Conservation (phyloP, 2,888 invertebrate species). For the Conomelus anceps region DNA sequence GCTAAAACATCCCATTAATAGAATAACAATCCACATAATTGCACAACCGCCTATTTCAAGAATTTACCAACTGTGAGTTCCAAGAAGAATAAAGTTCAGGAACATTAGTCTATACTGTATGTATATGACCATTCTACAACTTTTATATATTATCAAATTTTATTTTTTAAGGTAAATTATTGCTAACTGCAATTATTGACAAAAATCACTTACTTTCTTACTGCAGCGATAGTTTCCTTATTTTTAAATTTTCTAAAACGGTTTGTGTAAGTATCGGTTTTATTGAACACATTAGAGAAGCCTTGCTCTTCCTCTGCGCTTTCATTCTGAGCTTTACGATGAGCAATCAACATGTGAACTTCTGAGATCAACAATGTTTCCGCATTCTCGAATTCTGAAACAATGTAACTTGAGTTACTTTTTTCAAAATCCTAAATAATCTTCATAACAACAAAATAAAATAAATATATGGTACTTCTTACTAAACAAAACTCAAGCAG, state of each 20-base stretch:
- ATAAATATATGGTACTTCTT: slow-evolving; percentile 20
- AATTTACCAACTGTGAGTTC: too few species aligned
- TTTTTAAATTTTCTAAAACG: slow-evolving; percentile 97
- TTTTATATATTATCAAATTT: too few species aligned
- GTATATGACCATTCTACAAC: too few species aligned
- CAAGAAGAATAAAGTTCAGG: too few species aligned
- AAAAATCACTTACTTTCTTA: slow-evolving; percentile 75
- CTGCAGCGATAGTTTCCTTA: slow-evolving; percentile 93
- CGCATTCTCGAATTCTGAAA: slow-evolving; percentile 91
- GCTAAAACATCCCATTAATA: too few species aligned
- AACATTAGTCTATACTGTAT: too few species aligned
- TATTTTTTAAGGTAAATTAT: neutral
- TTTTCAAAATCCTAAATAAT: too few species aligned
- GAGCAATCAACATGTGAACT: slow-evolving; percentile 92
- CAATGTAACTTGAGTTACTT: too few species aligned
- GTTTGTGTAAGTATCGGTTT: slow-evolving; percentile 92
- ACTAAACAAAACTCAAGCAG: too few species aligned
- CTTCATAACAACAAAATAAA: too few species aligned
- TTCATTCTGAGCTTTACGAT: slow-evolving; percentile 95
- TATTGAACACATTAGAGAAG: slow-evolving; percentile 97
- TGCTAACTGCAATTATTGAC: neutral
- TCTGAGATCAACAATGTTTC: slow-evolving; percentile 95
- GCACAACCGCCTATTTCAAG: too few species aligned
- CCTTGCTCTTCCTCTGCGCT: slow-evolving; percentile 98
- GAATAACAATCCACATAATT: too few species aligned